phyloP scores from a whole-genome alignment of 2,797 vertebrate species.

The Anolis apletophallus region DNA sequence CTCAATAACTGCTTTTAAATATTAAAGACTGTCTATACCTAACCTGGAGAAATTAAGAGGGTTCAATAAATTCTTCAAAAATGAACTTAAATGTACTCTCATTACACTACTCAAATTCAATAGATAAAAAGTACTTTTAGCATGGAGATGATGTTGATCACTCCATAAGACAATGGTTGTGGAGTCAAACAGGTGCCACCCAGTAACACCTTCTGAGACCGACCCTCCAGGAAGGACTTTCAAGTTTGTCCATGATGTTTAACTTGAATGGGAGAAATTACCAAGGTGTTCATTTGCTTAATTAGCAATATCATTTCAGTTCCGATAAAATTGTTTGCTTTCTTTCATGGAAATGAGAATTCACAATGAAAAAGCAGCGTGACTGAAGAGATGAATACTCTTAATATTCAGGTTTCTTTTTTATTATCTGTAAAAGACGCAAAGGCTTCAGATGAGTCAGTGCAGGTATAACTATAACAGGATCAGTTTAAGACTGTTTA shows the following conservation, averaged over 20 bases:
- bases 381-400: not conserved
- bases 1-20: no score
- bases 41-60: no score
- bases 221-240: no score
- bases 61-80: no score
- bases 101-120: no score
- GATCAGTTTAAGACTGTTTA: not conserved
- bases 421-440: not conserved
- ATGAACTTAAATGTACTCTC: no score
- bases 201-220: no score
- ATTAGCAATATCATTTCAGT: not conserved
- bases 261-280: not conserved
- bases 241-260: not conserved
- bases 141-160: not conserved
- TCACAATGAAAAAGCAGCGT: constrained; percentile 30
- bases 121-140: no score
- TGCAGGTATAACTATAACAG: not conserved
- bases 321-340: not conserved
- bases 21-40: no score
- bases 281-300: constrained; percentile 17
- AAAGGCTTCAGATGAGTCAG: not conserved
- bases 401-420: not conserved
- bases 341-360: constrained; percentile 6
- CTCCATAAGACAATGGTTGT: no score
- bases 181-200: no score